Base-by-base conservation (phyloP, 2,797 vertebrate genomes). In the Amblyopsis hoosieri region DNA sequence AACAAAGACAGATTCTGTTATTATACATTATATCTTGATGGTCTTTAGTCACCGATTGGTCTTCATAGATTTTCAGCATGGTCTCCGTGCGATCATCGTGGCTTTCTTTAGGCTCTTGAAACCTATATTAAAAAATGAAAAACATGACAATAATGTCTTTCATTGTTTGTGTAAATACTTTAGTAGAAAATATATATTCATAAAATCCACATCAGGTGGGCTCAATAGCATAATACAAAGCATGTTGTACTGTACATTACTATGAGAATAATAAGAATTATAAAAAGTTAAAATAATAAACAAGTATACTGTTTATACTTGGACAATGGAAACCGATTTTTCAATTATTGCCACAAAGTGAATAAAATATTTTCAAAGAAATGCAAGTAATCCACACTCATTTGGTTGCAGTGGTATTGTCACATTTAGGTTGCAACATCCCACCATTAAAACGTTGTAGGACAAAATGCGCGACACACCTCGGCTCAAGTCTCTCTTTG, bases 401-500 rank as follows among this genome's bases (percentile, higher is more conserved):
- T 48, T 14, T 48, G 3, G n/a, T 12, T 48, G n/a, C n/a, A 52
- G n/a, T 52, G 8, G 15, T 19, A 17, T 5, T 14, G 15, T 15
- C 9, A 14, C 14, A 14, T 51, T 11, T 12, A 48, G 4, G n/a
- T 3, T 14, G 3, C 12, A 48, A 48, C 12, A 48, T 48, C 47
- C 47, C n/a, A 4, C n/a, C 47, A 12, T 4, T 48, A 19, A 6
- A 17, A 11, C 11, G 0, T 29, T 29, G 3, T 29, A 29, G 3
- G 23, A 29, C 23, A 29, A 29, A 29, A 4, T 29, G 23, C 3
- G 3, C 13, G 2, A 12, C 7, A 8, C 74, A 97, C 96, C 95
- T 97, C 87, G 96, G 95, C 84, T 98, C 95, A 15, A 99, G 92
- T 1, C 94, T 85, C 82, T 98, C 95, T 81, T 95, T 97, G 77